These are phyloP conservation scores for Ectemnius continuus DNA, from an alignment of 2,888 invertebrate genomes.

Conservation along the genomic window DNA sequence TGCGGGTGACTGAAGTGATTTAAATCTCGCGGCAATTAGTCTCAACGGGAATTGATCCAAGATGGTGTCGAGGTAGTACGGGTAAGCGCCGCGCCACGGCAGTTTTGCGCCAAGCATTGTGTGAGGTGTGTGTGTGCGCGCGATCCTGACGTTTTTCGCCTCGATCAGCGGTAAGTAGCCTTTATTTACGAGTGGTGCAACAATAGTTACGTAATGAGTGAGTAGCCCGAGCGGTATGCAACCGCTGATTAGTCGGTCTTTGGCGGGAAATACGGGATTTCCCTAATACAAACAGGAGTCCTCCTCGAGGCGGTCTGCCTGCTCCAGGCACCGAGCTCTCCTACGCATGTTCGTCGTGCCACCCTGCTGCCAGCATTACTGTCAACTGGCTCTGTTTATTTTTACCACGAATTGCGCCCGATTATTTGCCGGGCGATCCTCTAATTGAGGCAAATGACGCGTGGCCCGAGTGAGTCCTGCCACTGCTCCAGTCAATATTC, in stretches of 20 bases:
- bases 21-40: constrained; percentile 28
- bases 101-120: constrained; percentile 60
- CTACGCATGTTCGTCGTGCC: constrained; percentile 66
- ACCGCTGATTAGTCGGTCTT: constrained; percentile 20
- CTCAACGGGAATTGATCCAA: constrained; percentile 60
- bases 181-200: constrained; percentile 72
- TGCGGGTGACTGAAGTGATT: constrained; percentile 3
- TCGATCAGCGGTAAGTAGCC: constrained; percentile 74
- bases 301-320: constrained; percentile 13
- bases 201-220: constrained; percentile 72
- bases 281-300: constrained; percentile 28
- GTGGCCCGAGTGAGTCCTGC: background rate
- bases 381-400: constrained; percentile 62
- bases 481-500: constrained; percentile 35
- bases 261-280: constrained; percentile 48
- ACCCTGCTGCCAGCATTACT: constrained; percentile 56
- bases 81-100: constrained; percentile 60
- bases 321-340: constrained; percentile 50
- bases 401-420: constrained; percentile 55
- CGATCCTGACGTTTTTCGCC: constrained; percentile 75
- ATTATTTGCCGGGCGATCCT: constrained; percentile 32
- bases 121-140: constrained; percentile 67
- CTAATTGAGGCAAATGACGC: constrained; percentile 46
- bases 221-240: constrained; percentile 48
- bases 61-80: constrained; percentile 55